phyloP scores from a whole-genome alignment of 2,113 vertebrate genomes.

The Pseudopodoces humilis region DNA sequence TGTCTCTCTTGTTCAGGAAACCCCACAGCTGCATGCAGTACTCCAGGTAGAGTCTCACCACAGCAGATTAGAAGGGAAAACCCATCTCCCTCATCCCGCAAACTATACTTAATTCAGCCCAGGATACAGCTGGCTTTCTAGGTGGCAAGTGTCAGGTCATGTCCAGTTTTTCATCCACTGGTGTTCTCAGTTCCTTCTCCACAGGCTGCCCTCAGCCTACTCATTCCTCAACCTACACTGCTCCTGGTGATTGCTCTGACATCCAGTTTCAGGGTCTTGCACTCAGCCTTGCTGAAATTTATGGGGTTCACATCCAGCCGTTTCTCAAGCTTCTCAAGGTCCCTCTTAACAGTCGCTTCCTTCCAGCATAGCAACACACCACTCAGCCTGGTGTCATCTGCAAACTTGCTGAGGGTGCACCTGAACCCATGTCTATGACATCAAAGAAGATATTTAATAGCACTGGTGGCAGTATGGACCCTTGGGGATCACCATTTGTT shows the following conservation, averaged over 20 bases:
- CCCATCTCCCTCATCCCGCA: neutral
- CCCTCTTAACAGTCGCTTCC: neutral
- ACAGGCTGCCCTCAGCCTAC: neutral
- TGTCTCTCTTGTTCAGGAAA: neutral
- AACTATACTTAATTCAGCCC: neutral
- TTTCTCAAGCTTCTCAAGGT: neutral
- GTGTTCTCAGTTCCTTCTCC: neutral
- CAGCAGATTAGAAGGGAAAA: neutral
- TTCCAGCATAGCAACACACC: neutral
- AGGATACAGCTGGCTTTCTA: neutral
- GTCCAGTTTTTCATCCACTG: neutral
- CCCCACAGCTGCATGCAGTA: neutral
- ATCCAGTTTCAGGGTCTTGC: neutral
- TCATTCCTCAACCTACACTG: neutral
- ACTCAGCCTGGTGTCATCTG: neutral
- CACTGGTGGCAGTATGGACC: accelerated
- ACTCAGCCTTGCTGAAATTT: neutral
- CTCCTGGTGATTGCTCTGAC: neutral
- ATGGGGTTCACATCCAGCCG: accelerated
- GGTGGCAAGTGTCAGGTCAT: neutral
- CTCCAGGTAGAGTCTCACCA: neutral
- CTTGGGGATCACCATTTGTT: neutral
- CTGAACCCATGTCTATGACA: neutral
- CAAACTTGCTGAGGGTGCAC: neutral
- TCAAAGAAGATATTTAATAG: neutral